Percentiles rank a stretch among this genome's conserved stretches.
Conservation (phyloP, 2,888 invertebrate genomes). For the Helleia helle region DNA sequence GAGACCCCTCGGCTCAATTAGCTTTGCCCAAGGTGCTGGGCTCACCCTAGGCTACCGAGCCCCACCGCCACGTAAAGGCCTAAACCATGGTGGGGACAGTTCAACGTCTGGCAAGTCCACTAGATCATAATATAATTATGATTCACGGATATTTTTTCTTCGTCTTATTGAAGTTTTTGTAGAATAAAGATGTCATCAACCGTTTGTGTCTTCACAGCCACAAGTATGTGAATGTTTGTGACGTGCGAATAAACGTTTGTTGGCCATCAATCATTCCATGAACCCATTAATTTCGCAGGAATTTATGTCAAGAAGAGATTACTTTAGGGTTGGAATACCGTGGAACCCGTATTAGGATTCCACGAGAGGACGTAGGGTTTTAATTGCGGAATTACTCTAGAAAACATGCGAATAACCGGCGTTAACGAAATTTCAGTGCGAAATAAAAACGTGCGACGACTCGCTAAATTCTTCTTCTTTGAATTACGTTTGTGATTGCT, state of each 20-base stretch:
- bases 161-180: no score
- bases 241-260: slow-evolving; percentile 1
- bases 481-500: no score
- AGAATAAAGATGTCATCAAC: neutral
- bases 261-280: slow-evolving; percentile 3
- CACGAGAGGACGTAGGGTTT: slow-evolving; percentile 32
- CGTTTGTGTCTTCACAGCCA: neutral
- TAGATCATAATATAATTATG: no score
- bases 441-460: no score
- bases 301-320: slow-evolving; percentile 1
- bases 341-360: slow-evolving; percentile 29
- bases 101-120: no score
- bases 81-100: no score
- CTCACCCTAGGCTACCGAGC: no score
- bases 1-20: no score
- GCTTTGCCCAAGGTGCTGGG: no score
- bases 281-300: slow-evolving; percentile 2
- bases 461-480: no score
- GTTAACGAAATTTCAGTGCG: neutral
- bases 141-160: no score
- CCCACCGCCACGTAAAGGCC: no score
- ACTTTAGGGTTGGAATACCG: slow-evolving; percentile 1
- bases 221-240: neutral
- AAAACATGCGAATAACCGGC: slow-evolving; percentile 16
- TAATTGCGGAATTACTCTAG: slow-evolving; percentile 48